These are phyloP conservation scores for Caenorhabditis becei DNA, from an alignment of 2,888 invertebrate genomes.

Conservation along the genomic window DNA sequence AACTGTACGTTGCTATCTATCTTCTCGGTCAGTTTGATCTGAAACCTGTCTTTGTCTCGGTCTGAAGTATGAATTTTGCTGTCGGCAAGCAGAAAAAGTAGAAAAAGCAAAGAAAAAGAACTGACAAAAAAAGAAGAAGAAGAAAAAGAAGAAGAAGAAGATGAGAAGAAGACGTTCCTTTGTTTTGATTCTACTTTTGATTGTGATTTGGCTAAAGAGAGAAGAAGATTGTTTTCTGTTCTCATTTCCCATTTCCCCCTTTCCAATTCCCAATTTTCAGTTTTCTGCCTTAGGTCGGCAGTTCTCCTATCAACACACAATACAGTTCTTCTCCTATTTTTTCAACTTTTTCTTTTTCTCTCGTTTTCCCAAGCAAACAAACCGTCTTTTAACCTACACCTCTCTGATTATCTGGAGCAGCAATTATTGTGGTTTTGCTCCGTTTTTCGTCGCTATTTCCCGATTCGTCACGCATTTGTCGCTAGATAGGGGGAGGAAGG, in stretches of 20 bases:
- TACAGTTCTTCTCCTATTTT: not conserved
- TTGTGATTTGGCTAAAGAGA: not conserved
- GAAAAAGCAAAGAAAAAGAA: no score
- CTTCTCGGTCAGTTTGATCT: slow-evolving; percentile 21
- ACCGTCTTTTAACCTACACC: not conserved
- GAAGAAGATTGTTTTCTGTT: slow-evolving; percentile 14
- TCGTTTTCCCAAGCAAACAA: not conserved
- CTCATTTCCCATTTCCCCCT: not conserved
- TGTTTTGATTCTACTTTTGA: not conserved
- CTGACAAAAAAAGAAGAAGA: no score
- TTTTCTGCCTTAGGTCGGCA: no score
- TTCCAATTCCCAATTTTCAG: no score
- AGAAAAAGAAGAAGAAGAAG: not conserved
- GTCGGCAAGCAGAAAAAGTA: no score
- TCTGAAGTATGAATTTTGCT: slow-evolving; percentile 7
- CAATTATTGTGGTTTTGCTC: not conserved
- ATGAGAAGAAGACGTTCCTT: not conserved
- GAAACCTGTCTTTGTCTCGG: slow-evolving; percentile 18
- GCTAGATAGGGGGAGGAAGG: not conserved
- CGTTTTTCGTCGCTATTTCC: not conserved
- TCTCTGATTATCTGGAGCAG: not conserved
- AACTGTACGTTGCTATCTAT: slow-evolving; percentile 29
- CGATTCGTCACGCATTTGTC: not conserved
- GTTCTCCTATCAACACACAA: not conserved
- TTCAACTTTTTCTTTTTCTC: not conserved